These are phyloP conservation scores for Anableps anableps DNA, from an alignment of 2,797 vertebrate species.

Conservation along the genomic window DNA sequence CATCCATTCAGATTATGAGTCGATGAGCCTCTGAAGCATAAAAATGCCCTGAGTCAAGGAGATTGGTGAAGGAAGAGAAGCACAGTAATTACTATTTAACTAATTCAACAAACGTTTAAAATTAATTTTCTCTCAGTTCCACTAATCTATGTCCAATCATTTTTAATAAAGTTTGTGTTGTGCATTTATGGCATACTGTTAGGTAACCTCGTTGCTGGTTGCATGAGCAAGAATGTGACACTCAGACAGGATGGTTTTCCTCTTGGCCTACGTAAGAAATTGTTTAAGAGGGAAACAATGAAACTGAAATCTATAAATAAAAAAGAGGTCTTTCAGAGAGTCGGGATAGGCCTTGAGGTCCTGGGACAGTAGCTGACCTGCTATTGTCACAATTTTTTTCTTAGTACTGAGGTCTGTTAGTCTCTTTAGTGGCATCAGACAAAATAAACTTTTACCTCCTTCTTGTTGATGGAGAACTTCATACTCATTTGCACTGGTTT, in stretches of 20 bases:
- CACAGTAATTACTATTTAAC: conserved; percentile 85
- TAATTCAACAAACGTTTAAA: conserved; percentile 80
- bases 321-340: conserved; percentile 48
- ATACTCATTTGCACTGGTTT: conserved; percentile 10
- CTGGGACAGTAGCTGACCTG: conserved; percentile 69
- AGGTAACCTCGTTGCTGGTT: conserved; percentile 26
- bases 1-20: conserved; percentile 92
- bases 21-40: conserved; percentile 86
- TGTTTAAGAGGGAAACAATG: conserved; percentile 78
- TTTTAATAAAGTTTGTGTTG: not conserved
- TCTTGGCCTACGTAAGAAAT: conserved; percentile 56
- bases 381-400: conserved; percentile 53
- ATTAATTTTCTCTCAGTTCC: conserved; percentile 70
- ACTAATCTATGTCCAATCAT: not conserved
- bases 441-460: conserved; percentile 74
- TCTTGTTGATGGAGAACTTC: conserved; percentile 63
- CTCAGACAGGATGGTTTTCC: conserved; percentile 70
- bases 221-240: conserved; percentile 35
- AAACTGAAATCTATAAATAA: conserved; percentile 79
- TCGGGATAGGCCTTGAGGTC: conserved; percentile 45
- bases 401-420: conserved; percentile 46
- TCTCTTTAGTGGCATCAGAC: conserved; percentile 68
- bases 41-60: conserved; percentile 89
- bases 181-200: not conserved
- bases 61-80: conserved; percentile 77